These are phyloP conservation scores for Agrilus mali DNA, from an alignment of 2,888 invertebrate genomes.

Conservation along the genomic window DNA sequence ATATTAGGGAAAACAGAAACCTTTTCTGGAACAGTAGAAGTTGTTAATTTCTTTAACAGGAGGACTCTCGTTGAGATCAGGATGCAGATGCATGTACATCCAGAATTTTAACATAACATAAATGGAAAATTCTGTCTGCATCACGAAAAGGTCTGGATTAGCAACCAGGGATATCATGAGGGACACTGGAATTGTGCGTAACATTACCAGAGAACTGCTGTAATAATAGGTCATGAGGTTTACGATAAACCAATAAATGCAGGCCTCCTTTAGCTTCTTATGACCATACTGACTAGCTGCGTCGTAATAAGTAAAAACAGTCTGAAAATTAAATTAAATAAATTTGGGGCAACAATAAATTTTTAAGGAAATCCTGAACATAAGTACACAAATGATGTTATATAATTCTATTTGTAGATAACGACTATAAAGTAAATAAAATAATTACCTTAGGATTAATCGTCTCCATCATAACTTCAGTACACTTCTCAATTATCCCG, in stretches of 20 bases:
- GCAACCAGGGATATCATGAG: slow-evolving; percentile 51
- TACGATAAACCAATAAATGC: slow-evolving; percentile 56
- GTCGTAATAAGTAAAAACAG: slow-evolving; percentile 54
- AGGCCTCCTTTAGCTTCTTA: slow-evolving; percentile 44
- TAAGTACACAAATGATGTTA: neutral
- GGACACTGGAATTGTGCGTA: slow-evolving; percentile 50
- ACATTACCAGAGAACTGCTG: slow-evolving; percentile 36
- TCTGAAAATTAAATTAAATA: slow-evolving; percentile 32
- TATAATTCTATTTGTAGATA: neutral
- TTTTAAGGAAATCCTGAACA: neutral
- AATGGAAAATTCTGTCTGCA: slow-evolving; percentile 67
- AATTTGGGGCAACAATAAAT: neutral
- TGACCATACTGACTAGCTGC: slow-evolving; percentile 58
- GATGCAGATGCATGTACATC: slow-evolving; percentile 45
- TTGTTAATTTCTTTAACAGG: slow-evolving; percentile 24
- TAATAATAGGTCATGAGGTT: slow-evolving; percentile 51
- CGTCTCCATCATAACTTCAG: slow-evolving; percentile 62
- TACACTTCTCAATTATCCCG: slow-evolving; percentile 56
- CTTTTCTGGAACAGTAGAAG: slow-evolving; percentile 34
- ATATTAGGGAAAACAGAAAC: slow-evolving; percentile 16
- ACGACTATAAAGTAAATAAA: neutral
- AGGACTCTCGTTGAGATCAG: slow-evolving; percentile 16
- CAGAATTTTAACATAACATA: slow-evolving; percentile 59
- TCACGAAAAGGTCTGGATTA: slow-evolving; percentile 54
- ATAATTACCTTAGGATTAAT: slow-evolving; percentile 45